Evolutionary conservation across 2,797 vertebrate genomes (phyloP), one percentile per base, ranked within the genome.

Genomic region (Cirrhinus mrigala): DNA sequence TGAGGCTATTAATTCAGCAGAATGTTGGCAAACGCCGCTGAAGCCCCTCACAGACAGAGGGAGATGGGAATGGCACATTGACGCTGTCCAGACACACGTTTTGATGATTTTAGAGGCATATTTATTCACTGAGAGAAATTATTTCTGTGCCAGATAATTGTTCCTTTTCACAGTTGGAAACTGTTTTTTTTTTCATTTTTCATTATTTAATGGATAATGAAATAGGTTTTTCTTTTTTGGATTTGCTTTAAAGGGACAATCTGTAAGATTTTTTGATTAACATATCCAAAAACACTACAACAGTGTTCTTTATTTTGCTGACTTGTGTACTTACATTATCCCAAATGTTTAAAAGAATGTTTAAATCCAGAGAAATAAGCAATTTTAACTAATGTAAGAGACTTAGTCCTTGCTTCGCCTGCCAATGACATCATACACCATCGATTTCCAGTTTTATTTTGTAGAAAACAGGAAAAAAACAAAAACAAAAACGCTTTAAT

Each of bases 1-100:
- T 84, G 86, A 81, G n/a, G 82, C 83, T 87, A 84, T 87, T 87
- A 81, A 81, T 81, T 84, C 86, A 84, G 46, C 82, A 84, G 86
- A 87, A 84, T 84, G 86, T 84, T 87, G 82, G 82, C 82, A 84
- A 73, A 44, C 18, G 40, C 24, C 10, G 3, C 50, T 27, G 56
- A 60, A 81, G 50, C 74, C 71, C 64, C 74, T 86, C 81, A 68
- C 74, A 73, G 74, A 82, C 71, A 48, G 27, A 68, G 48, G 37
- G 48, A 69, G 76, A 74, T 56, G 58, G 75, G 52, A 71, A 70
- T 46, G 81, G 66, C 81, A 66, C 64, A 82, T 9, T 52, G 64
- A 86, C 44, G 46, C 75, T 27, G 50, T 73, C 48, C n/a, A 84
- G 33, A 60, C 56, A 83, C 33, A 71, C 14, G 11, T 48, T 76